Conservation (phyloP, 2,888 invertebrate species). For the Chymomyza fuscimana region DNA sequence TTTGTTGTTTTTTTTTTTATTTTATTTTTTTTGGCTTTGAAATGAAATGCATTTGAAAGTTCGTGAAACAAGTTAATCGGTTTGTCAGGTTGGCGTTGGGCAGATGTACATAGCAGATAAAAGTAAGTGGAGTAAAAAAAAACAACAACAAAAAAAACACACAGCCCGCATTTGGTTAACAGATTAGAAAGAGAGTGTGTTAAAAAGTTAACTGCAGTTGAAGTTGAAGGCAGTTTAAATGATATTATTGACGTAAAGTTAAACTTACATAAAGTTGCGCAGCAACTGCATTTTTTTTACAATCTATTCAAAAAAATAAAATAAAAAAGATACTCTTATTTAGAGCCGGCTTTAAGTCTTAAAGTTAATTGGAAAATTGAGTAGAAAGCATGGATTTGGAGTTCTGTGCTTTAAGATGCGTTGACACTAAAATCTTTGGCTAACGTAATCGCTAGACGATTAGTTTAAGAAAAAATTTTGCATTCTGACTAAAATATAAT, state of each 20-base stretch:
- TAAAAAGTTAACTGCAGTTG: background rate
- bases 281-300: background rate
- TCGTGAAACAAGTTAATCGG: conserved; percentile 61
- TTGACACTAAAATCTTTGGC: no score
- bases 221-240: background rate
- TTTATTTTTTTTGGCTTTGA: conserved; percentile 26
- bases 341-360: no score
- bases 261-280: no score
- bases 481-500: no score
- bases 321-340: background rate
- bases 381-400: no score
- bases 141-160: background rate
- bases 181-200: background rate
- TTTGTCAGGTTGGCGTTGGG: background rate
- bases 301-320: no score
- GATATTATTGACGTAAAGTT: background rate
- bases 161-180: background rate
- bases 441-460: no score
- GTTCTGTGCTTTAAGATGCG: no score
- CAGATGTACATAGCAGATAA: background rate
- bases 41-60: conserved; percentile 64
- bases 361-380: no score
- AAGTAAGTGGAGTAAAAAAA: background rate
- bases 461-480: no score
- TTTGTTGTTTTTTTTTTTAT: background rate